A percentile compares a stretch with the other conserved stretches of the same genome.
Conservation (phyloP, 1,140 invertebrate species). For the Psilanteris sp. region DNA sequence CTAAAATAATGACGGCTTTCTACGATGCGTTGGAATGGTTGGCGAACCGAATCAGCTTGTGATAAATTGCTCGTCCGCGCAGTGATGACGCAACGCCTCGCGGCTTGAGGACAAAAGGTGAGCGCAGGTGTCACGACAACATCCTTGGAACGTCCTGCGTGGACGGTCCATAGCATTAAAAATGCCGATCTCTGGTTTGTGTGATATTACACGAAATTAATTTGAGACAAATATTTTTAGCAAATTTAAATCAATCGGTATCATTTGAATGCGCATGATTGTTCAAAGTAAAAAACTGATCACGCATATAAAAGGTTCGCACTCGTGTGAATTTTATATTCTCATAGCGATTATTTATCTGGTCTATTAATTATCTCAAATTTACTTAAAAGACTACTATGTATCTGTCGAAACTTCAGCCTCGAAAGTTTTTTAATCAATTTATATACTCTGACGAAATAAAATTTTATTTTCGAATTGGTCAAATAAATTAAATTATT, state of each 20-base stretch:
- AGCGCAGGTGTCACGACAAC: constrained; percentile 68
- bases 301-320: too few relatives aligned
- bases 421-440: too few relatives aligned
- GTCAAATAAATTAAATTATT: too few relatives aligned
- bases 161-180: constrained; percentile 33
- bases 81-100: constrained; percentile 62
- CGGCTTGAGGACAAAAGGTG: constrained; percentile 54
- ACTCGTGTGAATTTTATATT: too few relatives aligned
- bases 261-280: too few relatives aligned
- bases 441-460: too few relatives aligned
- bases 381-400: too few relatives aligned
- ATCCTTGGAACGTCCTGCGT: constrained; percentile 69
- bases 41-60: constrained; percentile 57
- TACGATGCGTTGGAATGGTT: constrained; percentile 50
- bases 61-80: constrained; percentile 66
- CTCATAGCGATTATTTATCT: too few relatives aligned
- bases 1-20: constrained; percentile 78
- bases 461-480: too few relatives aligned
- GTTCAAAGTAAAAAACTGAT: too few relatives aligned
- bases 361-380: too few relatives aligned
- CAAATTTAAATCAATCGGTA: constrained; percentile 13
- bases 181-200: constrained; percentile 36
- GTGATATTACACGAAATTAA: constrained; percentile 19
- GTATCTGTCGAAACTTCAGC: too few relatives aligned
- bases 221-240: background rate